Conservation (phyloP, 23 tunicate species). For the Corella eumyota region DNA sequence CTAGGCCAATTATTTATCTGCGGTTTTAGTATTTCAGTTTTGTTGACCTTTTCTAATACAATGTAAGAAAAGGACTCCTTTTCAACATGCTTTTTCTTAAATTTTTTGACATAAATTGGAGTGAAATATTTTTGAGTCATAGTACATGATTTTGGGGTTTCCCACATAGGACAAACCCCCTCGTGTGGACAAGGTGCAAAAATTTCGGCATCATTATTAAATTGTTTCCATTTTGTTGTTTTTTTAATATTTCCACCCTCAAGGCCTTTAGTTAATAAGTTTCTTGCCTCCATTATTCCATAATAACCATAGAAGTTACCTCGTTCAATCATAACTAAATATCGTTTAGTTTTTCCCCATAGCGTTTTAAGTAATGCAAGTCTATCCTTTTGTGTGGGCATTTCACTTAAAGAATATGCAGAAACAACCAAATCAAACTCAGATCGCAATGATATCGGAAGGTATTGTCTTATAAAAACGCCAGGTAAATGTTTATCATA, state of each 20-base stretch:
- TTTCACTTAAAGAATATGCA: slow-evolving; percentile 61
- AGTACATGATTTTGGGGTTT: slow-evolving; percentile 14
- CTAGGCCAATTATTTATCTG: slow-evolving; percentile 24
- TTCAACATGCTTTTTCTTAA: background rate
- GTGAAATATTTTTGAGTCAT: slow-evolving; percentile 47
- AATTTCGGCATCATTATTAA: slow-evolving; percentile 8
- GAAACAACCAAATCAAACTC: slow-evolving; percentile 60
- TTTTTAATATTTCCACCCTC: slow-evolving; percentile 31
- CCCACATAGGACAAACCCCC: slow-evolving; percentile 49
- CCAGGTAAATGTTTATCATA: slow-evolving; percentile 33
- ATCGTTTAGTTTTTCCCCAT: slow-evolving; percentile 70
- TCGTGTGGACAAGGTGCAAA: slow-evolving; percentile 86
- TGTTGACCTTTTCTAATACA: background rate
- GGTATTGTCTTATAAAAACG: slow-evolving; percentile 36
- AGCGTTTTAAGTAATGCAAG: slow-evolving; percentile 44
- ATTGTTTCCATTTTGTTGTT: slow-evolving; percentile 14
- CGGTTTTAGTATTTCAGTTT: too few relatives aligned
- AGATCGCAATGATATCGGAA: slow-evolving; percentile 57
- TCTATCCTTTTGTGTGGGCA: slow-evolving; percentile 58
- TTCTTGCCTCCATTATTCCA: slow-evolving; percentile 80
- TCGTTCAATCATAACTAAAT: slow-evolving; percentile 58
- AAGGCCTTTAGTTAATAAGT: slow-evolving; percentile 33
- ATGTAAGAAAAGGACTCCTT: slow-evolving; percentile 1
- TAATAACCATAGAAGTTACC: slow-evolving; percentile 69
- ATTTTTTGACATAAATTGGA: slow-evolving; percentile 32